Percentiles rank a stretch among this genome's conserved stretches.
phyloP scores from a whole-genome alignment of 2,113 vertebrate genomes.

The Ciconia maguari region DNA sequence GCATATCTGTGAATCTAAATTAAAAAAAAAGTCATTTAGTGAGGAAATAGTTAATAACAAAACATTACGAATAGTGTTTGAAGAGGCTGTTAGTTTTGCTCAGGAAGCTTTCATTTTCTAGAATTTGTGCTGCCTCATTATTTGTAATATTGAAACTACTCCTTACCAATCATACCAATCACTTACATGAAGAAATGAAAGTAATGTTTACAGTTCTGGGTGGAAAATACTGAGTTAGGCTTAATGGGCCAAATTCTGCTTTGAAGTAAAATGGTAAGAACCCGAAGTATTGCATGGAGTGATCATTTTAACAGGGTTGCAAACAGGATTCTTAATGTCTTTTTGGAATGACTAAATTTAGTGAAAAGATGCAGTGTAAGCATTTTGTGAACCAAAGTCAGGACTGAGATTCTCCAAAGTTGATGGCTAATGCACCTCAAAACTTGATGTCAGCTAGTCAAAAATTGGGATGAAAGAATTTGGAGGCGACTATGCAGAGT shows the following conservation, averaged over 20 bases:
- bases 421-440: neutral
- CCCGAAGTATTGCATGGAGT: no score
- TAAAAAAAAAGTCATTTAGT: neutral
- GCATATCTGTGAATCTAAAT: conserved; percentile 29
- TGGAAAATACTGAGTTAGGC: neutral
- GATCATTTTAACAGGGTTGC: neutral
- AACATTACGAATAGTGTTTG: neutral
- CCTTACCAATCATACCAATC: neutral
- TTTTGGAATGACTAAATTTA: neutral
- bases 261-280: neutral
- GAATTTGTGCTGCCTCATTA: conserved; percentile 61
- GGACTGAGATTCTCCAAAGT: neutral
- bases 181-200: neutral
- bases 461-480: neutral
- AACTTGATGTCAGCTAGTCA: neutral
- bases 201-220: neutral
- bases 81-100: conserved; percentile 44
- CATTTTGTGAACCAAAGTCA: neutral
- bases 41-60: conserved; percentile 59
- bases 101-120: conserved; percentile 47
- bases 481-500: neutral
- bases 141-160: conserved; percentile 60
- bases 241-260: neutral
- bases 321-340: neutral
- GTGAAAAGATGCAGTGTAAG: neutral